These are phyloP conservation scores for Apoderus coryli DNA, from an alignment of 2,888 invertebrate species.

Conservation along the genomic window DNA sequence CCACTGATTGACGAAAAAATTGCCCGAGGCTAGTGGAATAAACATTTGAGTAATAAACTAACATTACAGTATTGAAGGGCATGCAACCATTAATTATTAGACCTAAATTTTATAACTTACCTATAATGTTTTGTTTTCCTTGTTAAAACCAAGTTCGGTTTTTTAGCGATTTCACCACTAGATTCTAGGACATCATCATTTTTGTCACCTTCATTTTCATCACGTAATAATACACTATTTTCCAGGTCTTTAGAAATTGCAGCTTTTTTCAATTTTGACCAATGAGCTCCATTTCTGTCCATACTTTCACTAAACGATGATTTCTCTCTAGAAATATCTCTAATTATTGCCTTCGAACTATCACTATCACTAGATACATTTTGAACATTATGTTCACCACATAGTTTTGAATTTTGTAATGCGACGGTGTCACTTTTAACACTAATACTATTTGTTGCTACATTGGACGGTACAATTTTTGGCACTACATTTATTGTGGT, in stretches of 20 bases:
- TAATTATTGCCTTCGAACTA: slow-evolving; percentile 17
- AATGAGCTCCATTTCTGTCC: slow-evolving; percentile 38
- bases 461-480: slow-evolving; percentile 23
- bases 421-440: slow-evolving; percentile 5
- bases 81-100: too few species aligned
- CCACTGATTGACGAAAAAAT: too few species aligned
- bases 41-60: too few species aligned
- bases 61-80: too few species aligned
- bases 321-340: slow-evolving; percentile 5
- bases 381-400: slow-evolving; percentile 9
- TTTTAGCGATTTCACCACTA: slow-evolving; percentile 13
- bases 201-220: neutral
- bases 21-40: too few species aligned
- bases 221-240: neutral
- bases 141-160: slow-evolving; percentile 25
- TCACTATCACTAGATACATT: slow-evolving; percentile 21
- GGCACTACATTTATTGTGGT: slow-evolving; percentile 16
- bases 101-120: too few species aligned
- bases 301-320: slow-evolving; percentile 22
- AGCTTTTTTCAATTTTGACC: slow-evolving; percentile 67
- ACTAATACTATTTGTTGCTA: slow-evolving; percentile 8
- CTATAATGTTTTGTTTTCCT: slow-evolving; percentile 48
- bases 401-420: neutral
- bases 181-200: slow-evolving; percentile 5
- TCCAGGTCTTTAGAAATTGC: slow-evolving; percentile 39